These are phyloP conservation scores for Microctenopoma lineatum DNA, from an alignment of 2,797 vertebrate genomes.

Conservation along the genomic window DNA sequence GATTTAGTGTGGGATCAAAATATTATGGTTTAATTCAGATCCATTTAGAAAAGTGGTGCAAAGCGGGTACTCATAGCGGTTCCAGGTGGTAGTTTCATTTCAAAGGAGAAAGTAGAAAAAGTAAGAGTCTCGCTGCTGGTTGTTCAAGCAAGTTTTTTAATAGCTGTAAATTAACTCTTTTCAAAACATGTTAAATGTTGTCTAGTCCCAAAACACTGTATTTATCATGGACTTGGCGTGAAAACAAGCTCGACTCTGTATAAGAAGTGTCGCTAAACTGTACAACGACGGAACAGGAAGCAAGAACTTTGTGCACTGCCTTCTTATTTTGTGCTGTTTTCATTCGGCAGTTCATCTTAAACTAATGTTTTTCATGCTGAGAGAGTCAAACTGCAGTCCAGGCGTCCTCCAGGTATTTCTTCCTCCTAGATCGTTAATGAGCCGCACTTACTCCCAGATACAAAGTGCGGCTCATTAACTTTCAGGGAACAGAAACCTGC, in stretches of 20 bases:
- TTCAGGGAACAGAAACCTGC: conserved; percentile 57
- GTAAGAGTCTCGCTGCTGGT: background rate
- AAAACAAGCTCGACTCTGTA: background rate
- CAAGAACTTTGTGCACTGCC: background rate
- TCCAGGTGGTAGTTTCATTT: background rate
- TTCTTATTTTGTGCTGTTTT: background rate
- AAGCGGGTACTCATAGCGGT: background rate
- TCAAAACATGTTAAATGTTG: background rate
- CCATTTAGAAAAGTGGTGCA: conserved; percentile 18
- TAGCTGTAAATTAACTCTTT: background rate
- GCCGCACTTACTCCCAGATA: conserved; percentile 47
- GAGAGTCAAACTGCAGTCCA: conserved; percentile 24
- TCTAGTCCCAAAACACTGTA: no score
- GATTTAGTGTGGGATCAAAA: conserved; percentile 31
- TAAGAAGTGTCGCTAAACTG: background rate
- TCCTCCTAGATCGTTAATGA: conserved; percentile 60
- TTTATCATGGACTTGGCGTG: no score
- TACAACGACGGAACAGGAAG: background rate
- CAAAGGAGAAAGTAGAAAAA: no score
- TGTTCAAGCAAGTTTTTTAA: conserved; percentile 24
- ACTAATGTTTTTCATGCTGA: conserved; percentile 11
- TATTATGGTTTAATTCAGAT: conserved; percentile 17
- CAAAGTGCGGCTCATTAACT: conserved; percentile 60
- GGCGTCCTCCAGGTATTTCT: conserved; percentile 54
- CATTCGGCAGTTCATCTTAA: conserved; percentile 2